A percentile compares a stretch with the other conserved stretches of the same genome.
Evolutionary conservation across 2,797 vertebrate species (phyloP).

Genomic region (Malurus leucopterus): DNA sequence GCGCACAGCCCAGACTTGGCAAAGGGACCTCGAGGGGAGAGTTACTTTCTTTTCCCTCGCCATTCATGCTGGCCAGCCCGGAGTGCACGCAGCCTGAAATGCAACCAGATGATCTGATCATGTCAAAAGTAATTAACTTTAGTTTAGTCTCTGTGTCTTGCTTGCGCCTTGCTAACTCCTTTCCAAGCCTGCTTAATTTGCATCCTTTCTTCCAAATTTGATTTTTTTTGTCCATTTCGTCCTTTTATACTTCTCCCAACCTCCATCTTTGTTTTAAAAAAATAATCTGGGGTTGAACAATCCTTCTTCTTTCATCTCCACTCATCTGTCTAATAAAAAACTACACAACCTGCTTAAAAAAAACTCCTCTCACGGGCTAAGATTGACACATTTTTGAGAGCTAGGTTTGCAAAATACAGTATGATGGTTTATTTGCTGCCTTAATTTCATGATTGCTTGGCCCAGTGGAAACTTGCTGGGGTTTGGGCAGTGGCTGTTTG

Average conservation of each 20-base stretch:
- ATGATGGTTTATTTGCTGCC: not conserved
- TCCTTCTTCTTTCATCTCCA: not conserved
- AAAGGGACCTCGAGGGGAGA: slow-evolving; percentile 57
- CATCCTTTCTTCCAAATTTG: not conserved
- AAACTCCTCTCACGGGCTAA: not conserved
- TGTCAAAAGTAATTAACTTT: slow-evolving; percentile 64
- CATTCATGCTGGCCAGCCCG: slow-evolving; percentile 6
- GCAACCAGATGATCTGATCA: slow-evolving; percentile 51
- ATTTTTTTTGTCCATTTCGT: not conserved
- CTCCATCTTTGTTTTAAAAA: not conserved
- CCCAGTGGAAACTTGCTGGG: not conserved
- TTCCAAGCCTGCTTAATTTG: slow-evolving; percentile 44
- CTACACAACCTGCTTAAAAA: not conserved
- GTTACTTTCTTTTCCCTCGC: slow-evolving; percentile 60
- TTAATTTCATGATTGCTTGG: not conserved
- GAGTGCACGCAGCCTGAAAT: slow-evolving; percentile 4
- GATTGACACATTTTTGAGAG: not conserved
- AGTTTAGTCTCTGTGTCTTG: slow-evolving; percentile 33
- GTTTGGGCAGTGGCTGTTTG: fast-evolving
- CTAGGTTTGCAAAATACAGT: not conserved
- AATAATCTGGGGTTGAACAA: not conserved
- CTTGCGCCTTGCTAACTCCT: not conserved
- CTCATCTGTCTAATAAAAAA: not conserved
- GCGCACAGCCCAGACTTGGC: slow-evolving; percentile 33
- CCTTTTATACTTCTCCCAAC: not conserved